These are phyloP conservation scores for Metopia argyrocephala DNA, from an alignment of 2,888 invertebrate species.

Conservation along the genomic window DNA sequence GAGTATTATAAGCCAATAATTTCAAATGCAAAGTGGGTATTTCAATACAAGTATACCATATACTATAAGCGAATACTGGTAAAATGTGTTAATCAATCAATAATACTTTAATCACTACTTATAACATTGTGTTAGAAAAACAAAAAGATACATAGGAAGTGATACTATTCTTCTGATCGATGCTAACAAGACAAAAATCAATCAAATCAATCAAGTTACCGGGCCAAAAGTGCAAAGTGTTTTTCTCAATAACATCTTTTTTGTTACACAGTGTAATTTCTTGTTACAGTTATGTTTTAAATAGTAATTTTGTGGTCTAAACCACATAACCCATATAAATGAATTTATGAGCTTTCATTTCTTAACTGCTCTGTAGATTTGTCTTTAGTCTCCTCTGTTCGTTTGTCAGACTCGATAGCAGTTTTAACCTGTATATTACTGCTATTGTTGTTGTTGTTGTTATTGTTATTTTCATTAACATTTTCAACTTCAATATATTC, in stretches of 20 bases:
- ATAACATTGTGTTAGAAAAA: too few species aligned
- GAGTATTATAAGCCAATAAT: too few species aligned
- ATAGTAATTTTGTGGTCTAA: too few species aligned
- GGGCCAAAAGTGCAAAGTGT: too few species aligned
- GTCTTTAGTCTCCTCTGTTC: neutral
- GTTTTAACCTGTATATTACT: neutral
- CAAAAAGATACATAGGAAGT: too few species aligned
- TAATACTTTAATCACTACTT: constrained; percentile 52
- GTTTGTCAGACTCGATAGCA: constrained; percentile 13
- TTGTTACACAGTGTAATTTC: too few species aligned
- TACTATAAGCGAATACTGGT: constrained; percentile 51
- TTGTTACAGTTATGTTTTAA: too few species aligned
- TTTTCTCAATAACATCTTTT: too few species aligned
- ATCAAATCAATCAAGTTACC: too few species aligned
- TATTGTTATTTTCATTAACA: constrained; percentile 68
- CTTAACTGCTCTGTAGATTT: neutral
- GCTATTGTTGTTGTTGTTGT: neutral
- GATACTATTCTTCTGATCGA: too few species aligned
- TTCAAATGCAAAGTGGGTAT: constrained; percentile 14
- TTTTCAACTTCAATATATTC: constrained; percentile 79
- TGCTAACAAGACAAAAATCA: too few species aligned
- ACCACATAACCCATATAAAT: too few species aligned
- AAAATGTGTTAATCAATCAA: constrained; percentile 41
- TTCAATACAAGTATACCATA: constrained; percentile 8
- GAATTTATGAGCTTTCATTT: constrained; percentile 13